Evolutionary conservation across 35 echinoderm and acorn worm species (phyloP), one percentile per base, ranked within the genome.

Genomic region (Eucidaris tribuloides): DNA sequence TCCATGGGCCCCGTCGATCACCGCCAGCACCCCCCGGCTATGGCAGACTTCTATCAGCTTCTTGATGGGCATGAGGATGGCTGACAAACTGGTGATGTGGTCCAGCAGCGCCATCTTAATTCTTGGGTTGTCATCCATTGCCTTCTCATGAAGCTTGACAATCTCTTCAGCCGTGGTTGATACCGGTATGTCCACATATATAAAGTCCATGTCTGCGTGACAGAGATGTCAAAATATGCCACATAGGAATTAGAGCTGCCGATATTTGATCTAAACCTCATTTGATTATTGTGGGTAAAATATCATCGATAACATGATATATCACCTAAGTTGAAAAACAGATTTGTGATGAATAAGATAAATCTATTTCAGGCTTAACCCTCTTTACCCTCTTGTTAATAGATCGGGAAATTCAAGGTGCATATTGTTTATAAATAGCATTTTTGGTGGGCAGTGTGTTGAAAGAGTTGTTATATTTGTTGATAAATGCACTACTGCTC

Each of bases 1-100:
- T 28, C 80, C 71, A 55, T 97, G 94, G 2, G 94, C 94, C 30
- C 94, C 94, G 78, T 97, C 94, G 36, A 97, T 59, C n/a, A 89
- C n/a, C 0, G 71, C 80, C 35, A 91, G 23, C 15, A 92, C 89
- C 2, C 66, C 89, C n/a, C 83, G 24, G 39, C 63, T 42, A 49
- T 85, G 94, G 62, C 94, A 97, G 23, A 91, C 13, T 62, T 60
- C 80, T 45, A 88, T 88, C 48, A 97, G 39, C 48, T 81, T 45
- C 31, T 89, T 62, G 11, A 97, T 48, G 4, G 94, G 94, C 65
- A 97, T 71, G 5, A 92, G 38, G 14, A 97, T 82, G n/a, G 85
- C 89, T 3, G 89, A 84, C 14, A 39, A 42, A 46, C 89, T 66
- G 0, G 94, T 88, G 33, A 97, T 97, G 50, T 97, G 94, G 60